phyloP scores from a whole-genome alignment of 1,140 invertebrate genomes.

The Eriosoma lanigerum region DNA sequence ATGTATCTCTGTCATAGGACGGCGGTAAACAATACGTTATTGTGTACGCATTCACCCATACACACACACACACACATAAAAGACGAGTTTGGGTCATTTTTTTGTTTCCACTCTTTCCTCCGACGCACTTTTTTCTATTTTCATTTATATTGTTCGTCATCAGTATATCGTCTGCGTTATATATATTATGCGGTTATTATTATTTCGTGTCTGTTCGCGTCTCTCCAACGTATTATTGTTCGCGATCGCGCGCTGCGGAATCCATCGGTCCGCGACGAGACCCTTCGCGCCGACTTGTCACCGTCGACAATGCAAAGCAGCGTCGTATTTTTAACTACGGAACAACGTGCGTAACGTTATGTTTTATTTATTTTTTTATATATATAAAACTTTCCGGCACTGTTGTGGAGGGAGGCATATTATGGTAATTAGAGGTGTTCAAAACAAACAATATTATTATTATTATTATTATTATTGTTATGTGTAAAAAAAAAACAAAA shows the following conservation, averaged over 20 bases:
- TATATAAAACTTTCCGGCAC: too few relatives aligned
- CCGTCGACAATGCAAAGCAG: slow-evolving; percentile 25
- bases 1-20: slow-evolving; percentile 45
- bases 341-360: background rate
- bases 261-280: slow-evolving; percentile 31
- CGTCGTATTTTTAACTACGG: background rate
- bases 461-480: too few relatives aligned
- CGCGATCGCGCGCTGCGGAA: background rate
- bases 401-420: too few relatives aligned
- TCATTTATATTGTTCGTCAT: slow-evolving; percentile 45
- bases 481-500: slow-evolving; percentile 20
- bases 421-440: slow-evolving; percentile 45
- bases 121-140: background rate
- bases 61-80: slow-evolving; percentile 17
- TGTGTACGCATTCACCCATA: slow-evolving; percentile 24
- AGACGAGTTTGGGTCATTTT: slow-evolving; percentile 35
- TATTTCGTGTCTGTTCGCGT: background rate
- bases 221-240: slow-evolving; percentile 4
- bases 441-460: background rate
- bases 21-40: slow-evolving; percentile 51
- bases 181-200: slow-evolving; percentile 10
- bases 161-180: background rate
- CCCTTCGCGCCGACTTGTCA: background rate
- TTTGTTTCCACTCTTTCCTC: background rate
- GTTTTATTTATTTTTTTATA: too few relatives aligned